Evolutionary conservation across 2,888 invertebrate genomes (phyloP).

Genomic region (Xestia c-nigrum): DNA sequence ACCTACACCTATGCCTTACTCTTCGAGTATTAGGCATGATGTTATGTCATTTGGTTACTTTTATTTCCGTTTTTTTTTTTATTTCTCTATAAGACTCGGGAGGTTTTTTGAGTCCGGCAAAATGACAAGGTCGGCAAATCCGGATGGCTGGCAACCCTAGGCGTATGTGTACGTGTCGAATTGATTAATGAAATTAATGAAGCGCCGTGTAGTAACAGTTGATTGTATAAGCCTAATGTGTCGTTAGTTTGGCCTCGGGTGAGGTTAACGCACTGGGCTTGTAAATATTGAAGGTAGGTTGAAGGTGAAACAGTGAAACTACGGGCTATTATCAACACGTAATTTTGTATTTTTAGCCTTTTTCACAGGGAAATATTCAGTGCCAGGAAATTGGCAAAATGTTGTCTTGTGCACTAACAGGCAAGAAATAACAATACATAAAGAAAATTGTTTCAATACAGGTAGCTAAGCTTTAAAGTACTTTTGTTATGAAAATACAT

Average conservation of each 20-base stretch:
- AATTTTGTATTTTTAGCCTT: neutral
- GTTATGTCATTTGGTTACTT: neutral
- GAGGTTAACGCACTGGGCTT: slow-evolving; percentile 34
- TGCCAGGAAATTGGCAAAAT: neutral
- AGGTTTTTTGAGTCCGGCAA: neutral
- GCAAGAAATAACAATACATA: neutral
- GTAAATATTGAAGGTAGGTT: slow-evolving; percentile 26
- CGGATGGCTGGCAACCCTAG: slow-evolving; percentile 1
- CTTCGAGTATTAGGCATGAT: neutral
- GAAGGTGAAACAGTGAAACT: slow-evolving; percentile 19
- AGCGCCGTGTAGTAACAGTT: slow-evolving; percentile 55
- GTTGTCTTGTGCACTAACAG: neutral
- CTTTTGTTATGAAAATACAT: neutral
- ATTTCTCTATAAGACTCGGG: neutral
- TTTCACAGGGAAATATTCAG: neutral
- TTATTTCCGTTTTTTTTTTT: neutral
- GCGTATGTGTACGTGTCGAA: slow-evolving; percentile 39
- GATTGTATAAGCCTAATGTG: slow-evolving; percentile 58
- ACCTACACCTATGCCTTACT: neutral
- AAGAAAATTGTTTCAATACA: neutral
- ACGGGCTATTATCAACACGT: neutral
- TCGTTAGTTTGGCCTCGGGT: slow-evolving; percentile 50
- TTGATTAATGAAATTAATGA: slow-evolving; percentile 64
- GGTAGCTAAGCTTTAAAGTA: neutral
- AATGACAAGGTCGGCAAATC: neutral